Evolutionary conservation across 2,797 vertebrate genomes (phyloP).

Genomic region (Spinus olivaceus): DNA sequence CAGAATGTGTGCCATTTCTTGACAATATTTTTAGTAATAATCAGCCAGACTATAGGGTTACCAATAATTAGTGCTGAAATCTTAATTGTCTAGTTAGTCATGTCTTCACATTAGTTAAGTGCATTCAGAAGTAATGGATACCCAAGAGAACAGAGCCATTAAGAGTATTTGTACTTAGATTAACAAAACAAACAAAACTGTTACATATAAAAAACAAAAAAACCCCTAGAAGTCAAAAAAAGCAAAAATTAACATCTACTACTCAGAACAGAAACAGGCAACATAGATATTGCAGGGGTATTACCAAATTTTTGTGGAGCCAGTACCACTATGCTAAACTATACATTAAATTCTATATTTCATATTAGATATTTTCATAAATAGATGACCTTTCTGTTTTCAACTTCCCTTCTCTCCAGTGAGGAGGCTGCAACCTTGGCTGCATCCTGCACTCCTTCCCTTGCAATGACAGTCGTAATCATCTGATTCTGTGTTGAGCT

Average conservation of each 20-base stretch:
- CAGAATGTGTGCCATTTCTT: neutral
- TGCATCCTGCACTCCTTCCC: neutral
- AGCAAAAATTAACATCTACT: accelerated
- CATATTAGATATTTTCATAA: neutral
- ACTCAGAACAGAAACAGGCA: neutral
- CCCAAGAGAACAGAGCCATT: neutral
- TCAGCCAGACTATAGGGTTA: neutral
- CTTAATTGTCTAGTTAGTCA: neutral
- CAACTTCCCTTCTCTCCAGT: neutral
- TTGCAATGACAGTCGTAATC: neutral
- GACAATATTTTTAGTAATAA: neutral
- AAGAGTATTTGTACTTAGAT: neutral
- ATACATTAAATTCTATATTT: neutral
- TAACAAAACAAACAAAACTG: neutral
- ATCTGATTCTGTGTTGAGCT: neutral
- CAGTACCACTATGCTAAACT: neutral
- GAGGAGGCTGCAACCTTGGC: neutral
- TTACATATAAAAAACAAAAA: neutral
- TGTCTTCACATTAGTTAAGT: neutral
- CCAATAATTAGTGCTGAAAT: neutral
- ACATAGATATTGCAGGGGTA: neutral
- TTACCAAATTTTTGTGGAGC: neutral
- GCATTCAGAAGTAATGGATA: neutral
- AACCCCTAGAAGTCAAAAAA: neutral
- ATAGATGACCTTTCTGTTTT: neutral